Conservation (phyloP, 2,113 vertebrate species). For the Sceloporus undulatus region DNA sequence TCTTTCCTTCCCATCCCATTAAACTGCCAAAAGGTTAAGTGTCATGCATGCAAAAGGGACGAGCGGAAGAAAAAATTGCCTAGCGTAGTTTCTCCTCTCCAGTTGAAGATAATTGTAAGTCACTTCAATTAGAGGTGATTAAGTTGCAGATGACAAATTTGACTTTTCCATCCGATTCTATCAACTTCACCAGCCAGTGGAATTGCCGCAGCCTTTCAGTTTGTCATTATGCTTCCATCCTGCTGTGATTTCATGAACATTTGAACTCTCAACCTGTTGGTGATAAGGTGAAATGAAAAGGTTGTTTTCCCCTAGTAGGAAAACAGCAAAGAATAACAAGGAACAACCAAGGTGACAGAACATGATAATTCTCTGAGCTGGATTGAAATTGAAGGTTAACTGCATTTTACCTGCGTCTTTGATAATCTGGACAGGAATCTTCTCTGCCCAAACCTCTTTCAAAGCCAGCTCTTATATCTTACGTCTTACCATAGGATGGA, state of each 20-base stretch:
- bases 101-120: constrained; percentile 13
- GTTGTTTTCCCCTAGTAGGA: neutral
- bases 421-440: neutral
- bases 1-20: neutral
- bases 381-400: too few species aligned
- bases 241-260: rapidly evolving
- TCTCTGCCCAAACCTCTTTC: neutral
- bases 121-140: constrained; percentile 49
- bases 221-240: neutral
- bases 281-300: neutral
- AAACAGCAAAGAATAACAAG: neutral
- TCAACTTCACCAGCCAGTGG: neutral
- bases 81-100: neutral
- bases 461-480: neutral
- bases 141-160: constrained; percentile 36
- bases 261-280: neutral
- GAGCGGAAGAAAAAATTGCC: constrained; percentile 4
- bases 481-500: too few species aligned
- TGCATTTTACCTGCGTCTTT: neutral
- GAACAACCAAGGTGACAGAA: neutral
- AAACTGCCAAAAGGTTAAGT: neutral
- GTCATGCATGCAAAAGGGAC: neutral
- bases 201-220: neutral
- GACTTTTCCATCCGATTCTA: neutral
- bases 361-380: neutral